Evolutionary conservation across 2,888 invertebrate species (phyloP).

Genomic region (Allolobophora icterica): DNA sequence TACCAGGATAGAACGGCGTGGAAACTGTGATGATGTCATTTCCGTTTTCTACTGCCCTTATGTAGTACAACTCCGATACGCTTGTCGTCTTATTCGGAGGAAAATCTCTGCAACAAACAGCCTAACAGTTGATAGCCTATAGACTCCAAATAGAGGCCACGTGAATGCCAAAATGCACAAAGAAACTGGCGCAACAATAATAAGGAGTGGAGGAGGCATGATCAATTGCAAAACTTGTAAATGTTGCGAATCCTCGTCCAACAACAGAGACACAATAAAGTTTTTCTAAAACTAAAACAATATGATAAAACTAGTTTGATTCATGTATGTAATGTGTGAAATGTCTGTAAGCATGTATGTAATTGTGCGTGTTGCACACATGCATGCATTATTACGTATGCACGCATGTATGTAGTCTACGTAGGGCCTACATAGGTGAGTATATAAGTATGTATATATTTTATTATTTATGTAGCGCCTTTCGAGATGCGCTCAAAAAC

Average conservation of each 20-base stretch:
- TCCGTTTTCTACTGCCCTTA: conserved; percentile 54
- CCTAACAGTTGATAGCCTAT: background rate
- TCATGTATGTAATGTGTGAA: too few species aligned
- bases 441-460: too few species aligned
- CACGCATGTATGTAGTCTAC: too few species aligned
- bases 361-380: too few species aligned
- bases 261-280: background rate
- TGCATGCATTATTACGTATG: too few species aligned
- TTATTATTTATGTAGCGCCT: too few species aligned
- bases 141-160: background rate
- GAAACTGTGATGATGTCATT: conserved; percentile 46
- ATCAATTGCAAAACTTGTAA: too few species aligned
- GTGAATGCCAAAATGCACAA: background rate
- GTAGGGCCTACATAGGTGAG: too few species aligned
- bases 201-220: background rate
- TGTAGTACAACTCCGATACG: conserved; percentile 57
- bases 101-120: conserved; percentile 45
- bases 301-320: too few species aligned
- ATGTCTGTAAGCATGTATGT: too few species aligned
- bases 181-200: background rate
- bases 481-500: too few species aligned
- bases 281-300: too few species aligned
- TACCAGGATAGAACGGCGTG: conserved; percentile 47
- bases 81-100: conserved; percentile 49
- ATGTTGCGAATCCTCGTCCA: background rate